These are phyloP conservation scores for Coracias cyanogaster DNA, from an alignment of 2,797 vertebrate genomes.

Conservation along the genomic window DNA sequence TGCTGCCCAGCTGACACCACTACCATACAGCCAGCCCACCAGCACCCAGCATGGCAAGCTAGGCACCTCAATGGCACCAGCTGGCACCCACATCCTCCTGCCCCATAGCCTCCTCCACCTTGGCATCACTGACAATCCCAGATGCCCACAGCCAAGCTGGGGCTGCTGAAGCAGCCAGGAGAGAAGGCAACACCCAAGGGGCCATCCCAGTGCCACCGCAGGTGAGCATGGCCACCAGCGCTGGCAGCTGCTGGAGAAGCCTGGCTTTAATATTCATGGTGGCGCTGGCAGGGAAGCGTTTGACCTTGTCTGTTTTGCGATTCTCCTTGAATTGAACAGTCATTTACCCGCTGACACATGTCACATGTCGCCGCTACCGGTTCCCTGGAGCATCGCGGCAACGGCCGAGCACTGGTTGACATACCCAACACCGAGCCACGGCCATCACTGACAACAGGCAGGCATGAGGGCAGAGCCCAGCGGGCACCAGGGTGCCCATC, in stretches of 20 bases:
- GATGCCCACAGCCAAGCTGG: rapidly evolving
- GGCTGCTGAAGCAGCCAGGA: background rate
- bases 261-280: conserved; percentile 76
- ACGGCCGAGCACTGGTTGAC: conserved; percentile 31
- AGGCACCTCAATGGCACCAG: background rate
- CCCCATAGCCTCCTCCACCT: background rate
- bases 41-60: rapidly evolving
- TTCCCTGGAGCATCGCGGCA: conserved; percentile 56
- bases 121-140: background rate
- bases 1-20: background rate
- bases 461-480: rapidly evolving
- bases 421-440: background rate
- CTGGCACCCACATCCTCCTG: rapidly evolving
- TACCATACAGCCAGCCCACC: background rate
- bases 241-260: background rate
- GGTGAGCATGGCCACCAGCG: background rate
- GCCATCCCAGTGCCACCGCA: background rate
- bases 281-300: conserved; percentile 59
- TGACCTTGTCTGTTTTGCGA: conserved; percentile 78
- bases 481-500: background rate
- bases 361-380: conserved; percentile 53
- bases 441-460: rapidly evolving
- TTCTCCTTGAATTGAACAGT: conserved; percentile 78
- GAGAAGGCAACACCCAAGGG: background rate
- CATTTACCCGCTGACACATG: conserved; percentile 77